Base-by-base conservation (phyloP, 1,140 invertebrate genomes). In the Helicoverpa armigera region DNA sequence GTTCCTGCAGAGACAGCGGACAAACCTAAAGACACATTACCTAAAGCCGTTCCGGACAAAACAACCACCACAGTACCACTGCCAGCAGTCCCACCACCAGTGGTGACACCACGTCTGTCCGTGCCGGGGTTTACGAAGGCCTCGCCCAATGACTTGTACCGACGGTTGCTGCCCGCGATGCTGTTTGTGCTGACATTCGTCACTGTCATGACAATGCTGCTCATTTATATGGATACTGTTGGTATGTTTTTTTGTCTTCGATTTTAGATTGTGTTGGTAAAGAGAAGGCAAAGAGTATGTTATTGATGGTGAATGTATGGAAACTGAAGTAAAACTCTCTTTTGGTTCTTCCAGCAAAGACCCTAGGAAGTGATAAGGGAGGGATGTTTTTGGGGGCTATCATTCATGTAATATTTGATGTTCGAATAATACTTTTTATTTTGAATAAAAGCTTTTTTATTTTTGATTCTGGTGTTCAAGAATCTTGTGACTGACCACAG, bases 181-280 rank as follows among this genome's bases (percentile, higher is more conserved):
- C 87, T 96, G 80, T 97, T 97, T 94, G 93, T 96, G 76, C 87
- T 97, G 23, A 96, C 96, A 50, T 97, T 97, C 91, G 96, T 96
- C 53, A 96, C 96, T 53, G 96, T 97, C 13, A 96, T 97, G 95
- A 96, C 96, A 23, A 95, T 96, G 82, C 92, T 97, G 83, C 95
- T 96, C 53, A 94, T 96, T 82, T 96, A 96, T 85, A 96, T 96
- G 96, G 96, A 96, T 88, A 96, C 96, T 87, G 96, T 96, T 91
- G 96, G 96, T 96, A 90, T 95, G 91, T 85, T 43, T 43, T 43
- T 1, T 43, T 43, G 7, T 43, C 5, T 43, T 43, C 5, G 9
- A 9, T 43, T 43, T 43, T 9, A 35, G 35, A 35, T 7, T 35
- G 7, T 35, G 35, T 35, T 35, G 35, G 35, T 35, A 35, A 2